These are phyloP conservation scores for Sebastes kiyomatsui DNA, from an alignment of 2,797 vertebrate species.

Conservation along the genomic window DNA sequence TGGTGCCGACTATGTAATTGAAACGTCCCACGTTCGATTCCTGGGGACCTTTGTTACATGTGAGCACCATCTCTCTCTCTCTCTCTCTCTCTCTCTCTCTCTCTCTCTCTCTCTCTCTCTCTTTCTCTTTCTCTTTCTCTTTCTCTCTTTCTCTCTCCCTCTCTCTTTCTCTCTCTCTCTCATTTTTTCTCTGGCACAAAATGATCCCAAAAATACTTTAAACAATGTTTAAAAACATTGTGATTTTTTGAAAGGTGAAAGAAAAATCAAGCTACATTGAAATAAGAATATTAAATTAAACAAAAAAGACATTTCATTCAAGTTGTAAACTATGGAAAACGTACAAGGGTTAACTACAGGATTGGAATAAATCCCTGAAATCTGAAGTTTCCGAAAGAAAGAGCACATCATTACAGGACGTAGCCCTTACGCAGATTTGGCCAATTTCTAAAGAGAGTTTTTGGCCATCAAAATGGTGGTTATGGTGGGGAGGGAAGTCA, in stretches of 20 bases:
- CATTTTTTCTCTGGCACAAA: neutral
- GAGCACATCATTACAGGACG: neutral
- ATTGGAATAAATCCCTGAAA: neutral
- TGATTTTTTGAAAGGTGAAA: neutral
- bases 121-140: fast-evolving
- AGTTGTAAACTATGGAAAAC: neutral
- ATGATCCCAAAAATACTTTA: too few species aligned
- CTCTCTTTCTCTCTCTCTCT: too few species aligned
- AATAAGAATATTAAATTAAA: neutral
- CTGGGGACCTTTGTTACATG: neutral
- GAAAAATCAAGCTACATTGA: neutral
- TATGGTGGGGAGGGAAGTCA: neutral
- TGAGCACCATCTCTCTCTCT: too few species aligned
- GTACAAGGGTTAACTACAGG: neutral
- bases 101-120: fast-evolving
- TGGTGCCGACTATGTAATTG: neutral
- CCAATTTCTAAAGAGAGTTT: neutral
- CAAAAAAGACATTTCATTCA: neutral
- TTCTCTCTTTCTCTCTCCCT: fast-evolving
- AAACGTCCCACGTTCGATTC: neutral
- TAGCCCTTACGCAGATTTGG: neutral
- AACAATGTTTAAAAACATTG: neutral
- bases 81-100: neutral
- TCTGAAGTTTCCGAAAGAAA: neutral
- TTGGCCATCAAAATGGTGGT: too few species aligned